Evolutionary conservation across 2,113 vertebrate genomes (phyloP).

Genomic region (Oncorhynchus masou): DNA sequence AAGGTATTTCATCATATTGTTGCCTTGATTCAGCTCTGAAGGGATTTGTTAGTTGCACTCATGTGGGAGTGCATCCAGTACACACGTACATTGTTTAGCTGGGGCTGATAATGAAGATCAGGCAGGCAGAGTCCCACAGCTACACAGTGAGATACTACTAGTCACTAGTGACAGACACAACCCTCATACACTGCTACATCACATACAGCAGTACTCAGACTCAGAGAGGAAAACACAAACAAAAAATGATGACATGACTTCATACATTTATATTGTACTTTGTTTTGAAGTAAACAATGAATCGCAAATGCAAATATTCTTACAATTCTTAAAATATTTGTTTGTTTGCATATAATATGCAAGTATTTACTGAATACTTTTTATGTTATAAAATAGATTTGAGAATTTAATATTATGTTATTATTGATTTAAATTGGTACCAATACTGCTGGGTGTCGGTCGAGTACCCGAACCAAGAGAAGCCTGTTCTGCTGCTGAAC

Average conservation of each 20-base stretch:
- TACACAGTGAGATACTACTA: constrained; percentile 22
- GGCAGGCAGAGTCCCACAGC: constrained; percentile 67
- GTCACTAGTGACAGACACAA: constrained; percentile 51
- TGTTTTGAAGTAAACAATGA: background rate
- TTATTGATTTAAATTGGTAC: constrained; percentile 24
- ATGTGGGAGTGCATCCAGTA: constrained; percentile 69
- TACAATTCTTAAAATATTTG: background rate
- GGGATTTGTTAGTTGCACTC: constrained; percentile 75
- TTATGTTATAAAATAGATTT: background rate
- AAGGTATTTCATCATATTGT: constrained; percentile 74
- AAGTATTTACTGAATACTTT: background rate
- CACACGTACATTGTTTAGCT: constrained; percentile 67
- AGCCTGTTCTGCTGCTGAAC: constrained; percentile 36
- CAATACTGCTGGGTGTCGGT: constrained; percentile 40
- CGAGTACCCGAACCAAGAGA: constrained; percentile 5
- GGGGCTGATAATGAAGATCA: constrained; percentile 71
- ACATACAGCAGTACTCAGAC: constrained; percentile 7
- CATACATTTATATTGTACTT: background rate
- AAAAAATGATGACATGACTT: background rate
- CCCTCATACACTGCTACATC: constrained; percentile 37
- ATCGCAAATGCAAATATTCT: background rate
- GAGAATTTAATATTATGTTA: background rate
- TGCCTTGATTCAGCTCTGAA: constrained; percentile 71
- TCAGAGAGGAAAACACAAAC: constrained; percentile 28
- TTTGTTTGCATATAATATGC: too few species aligned